phyloP scores from a whole-genome alignment of 2,113 vertebrate genomes.

The Sinocyclocheilus rhinocerous region DNA sequence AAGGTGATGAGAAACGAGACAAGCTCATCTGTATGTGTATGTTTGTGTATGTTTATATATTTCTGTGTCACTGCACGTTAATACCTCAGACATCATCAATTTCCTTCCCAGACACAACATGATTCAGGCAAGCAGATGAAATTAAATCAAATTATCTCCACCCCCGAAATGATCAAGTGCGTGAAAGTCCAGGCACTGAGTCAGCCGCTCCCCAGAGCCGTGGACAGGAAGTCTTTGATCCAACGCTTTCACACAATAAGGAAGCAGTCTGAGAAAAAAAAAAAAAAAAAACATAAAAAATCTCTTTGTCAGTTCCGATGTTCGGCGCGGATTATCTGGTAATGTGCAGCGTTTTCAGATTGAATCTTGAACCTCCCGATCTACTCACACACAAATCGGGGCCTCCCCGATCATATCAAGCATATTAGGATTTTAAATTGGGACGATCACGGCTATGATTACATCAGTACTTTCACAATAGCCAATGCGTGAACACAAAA shows the following conservation, averaged over 20 bases:
- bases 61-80: constrained; percentile 31
- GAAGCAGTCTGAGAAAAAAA: background rate
- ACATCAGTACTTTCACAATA: too few species aligned
- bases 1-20: constrained; percentile 31
- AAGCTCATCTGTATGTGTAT: constrained; percentile 33
- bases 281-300: background rate
- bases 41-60: constrained; percentile 4
- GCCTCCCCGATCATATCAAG: too few species aligned
- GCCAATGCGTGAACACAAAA: too few species aligned
- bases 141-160: constrained; percentile 40
- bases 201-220: constrained; percentile 4
- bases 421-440: too few species aligned
- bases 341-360: too few species aligned
- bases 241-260: background rate
- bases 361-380: too few species aligned
- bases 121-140: constrained; percentile 16
- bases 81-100: too few species aligned
- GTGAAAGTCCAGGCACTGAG: background rate
- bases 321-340: too few species aligned
- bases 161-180: background rate
- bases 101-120: constrained; percentile 27
- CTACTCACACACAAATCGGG: too few species aligned
- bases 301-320: background rate
- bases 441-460: too few species aligned
- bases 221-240: constrained; percentile 34